These are phyloP conservation scores for Gavia stellata DNA, from an alignment of 2,113 vertebrate species.

Conservation along the genomic window DNA sequence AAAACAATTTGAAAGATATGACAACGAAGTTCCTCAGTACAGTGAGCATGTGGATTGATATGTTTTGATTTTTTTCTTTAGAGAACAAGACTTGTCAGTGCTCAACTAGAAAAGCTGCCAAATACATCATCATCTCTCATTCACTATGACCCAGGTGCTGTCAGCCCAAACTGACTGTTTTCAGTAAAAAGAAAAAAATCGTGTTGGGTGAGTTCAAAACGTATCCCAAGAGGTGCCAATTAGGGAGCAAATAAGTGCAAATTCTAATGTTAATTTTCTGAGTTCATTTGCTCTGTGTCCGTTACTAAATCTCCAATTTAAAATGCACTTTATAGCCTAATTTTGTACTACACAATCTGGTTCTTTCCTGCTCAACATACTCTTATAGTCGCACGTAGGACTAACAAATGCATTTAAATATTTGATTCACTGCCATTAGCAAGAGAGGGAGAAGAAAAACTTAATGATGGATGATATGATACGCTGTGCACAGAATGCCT, in stretches of 20 bases:
- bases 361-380: background rate
- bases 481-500: constrained; percentile 57
- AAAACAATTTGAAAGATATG: constrained; percentile 60
- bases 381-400: background rate
- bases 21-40: constrained; percentile 57
- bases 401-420: constrained; percentile 65
- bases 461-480: constrained; percentile 47
- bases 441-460: background rate
- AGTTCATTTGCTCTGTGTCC: constrained; percentile 3
- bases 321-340: background rate
- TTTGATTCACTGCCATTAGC: constrained; percentile 48
- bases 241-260: constrained; percentile 34
- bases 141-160: constrained; percentile 60
- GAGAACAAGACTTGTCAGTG: constrained; percentile 64
- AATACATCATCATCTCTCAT: constrained; percentile 50
- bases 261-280: constrained; percentile 49
- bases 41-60: constrained; percentile 60
- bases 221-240: constrained; percentile 29
- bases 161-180: constrained; percentile 53
- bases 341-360: background rate
- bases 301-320: background rate
- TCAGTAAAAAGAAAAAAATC: constrained; percentile 50
- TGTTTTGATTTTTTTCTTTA: constrained; percentile 60
- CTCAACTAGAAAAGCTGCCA: constrained; percentile 56
- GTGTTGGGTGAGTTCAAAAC: background rate